Conservation (phyloP, 2,888 invertebrate genomes). For the Pristionchus japonicus region DNA sequence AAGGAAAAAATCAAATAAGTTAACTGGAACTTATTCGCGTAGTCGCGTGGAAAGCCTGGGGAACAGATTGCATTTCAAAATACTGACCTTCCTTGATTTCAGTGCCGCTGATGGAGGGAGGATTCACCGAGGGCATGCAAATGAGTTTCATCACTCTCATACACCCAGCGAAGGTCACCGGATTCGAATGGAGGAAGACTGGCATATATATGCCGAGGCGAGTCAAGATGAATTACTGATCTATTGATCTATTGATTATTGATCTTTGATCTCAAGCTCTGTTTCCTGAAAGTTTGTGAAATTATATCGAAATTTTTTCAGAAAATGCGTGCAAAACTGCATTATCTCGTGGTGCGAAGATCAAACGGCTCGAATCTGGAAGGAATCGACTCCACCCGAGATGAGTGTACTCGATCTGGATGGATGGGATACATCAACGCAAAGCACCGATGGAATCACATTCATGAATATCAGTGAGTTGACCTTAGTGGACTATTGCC, state of each 20-base stretch:
- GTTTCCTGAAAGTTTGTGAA: too few relatives aligned
- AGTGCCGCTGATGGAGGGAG: slow-evolving; percentile 24
- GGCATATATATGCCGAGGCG: slow-evolving; percentile 99
- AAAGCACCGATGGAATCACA: slow-evolving; percentile 30
- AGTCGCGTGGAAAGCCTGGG: too few relatives aligned
- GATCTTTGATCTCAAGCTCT: too few relatives aligned
- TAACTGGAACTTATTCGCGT: too few relatives aligned
- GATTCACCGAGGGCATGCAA: slow-evolving; percentile 36
- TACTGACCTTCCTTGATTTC: too few relatives aligned
- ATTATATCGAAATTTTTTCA: too few relatives aligned
- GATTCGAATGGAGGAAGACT: slow-evolving; percentile 97
- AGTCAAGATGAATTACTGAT: slow-evolving; percentile 70
- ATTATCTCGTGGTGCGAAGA: slow-evolving; percentile 97
- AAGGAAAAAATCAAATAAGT: too few relatives aligned
- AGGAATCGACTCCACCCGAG: slow-evolving; percentile 91
- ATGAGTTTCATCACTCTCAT: slow-evolving; percentile 90
- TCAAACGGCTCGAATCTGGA: slow-evolving; percentile 98
- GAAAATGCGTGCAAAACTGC: slow-evolving; percentile 93
- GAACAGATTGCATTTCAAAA: too few relatives aligned
- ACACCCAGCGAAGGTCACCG: slow-evolving; percentile 95
- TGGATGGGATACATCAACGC: slow-evolving; percentile 48
- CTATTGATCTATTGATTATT: background rate
- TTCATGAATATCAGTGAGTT: slow-evolving; percentile 44
- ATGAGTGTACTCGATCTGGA: slow-evolving; percentile 67
- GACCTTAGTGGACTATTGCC: too few relatives aligned